phyloP scores from a whole-genome alignment of 1,140 invertebrate genomes.

The Caenorhabditis inopinata region DNA sequence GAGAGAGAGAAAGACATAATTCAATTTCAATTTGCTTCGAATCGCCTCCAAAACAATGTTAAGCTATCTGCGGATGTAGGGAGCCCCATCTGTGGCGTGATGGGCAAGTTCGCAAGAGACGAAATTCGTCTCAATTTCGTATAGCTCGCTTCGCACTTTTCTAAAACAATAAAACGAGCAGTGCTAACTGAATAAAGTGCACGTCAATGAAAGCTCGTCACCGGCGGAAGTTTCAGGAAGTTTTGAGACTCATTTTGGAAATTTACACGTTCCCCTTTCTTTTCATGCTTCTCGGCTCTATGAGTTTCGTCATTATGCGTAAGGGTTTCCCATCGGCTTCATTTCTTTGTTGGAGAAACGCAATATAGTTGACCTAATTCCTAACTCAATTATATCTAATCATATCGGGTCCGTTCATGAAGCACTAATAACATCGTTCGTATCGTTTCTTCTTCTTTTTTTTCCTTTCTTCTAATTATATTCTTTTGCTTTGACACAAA shows the following conservation, averaged over 20 bases:
- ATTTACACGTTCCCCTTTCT: too few species aligned
- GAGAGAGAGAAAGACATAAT: neutral
- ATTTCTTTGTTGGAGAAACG: neutral
- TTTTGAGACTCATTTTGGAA: too few species aligned
- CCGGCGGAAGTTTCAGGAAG: neutral
- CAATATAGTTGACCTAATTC: conserved; percentile 5
- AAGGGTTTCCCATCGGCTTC: too few species aligned
- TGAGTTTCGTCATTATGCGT: too few species aligned
- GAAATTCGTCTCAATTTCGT: conserved; percentile 20
- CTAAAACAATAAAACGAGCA: neutral
- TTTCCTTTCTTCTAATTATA: neutral
- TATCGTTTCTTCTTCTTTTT: neutral
- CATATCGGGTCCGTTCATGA: neutral
- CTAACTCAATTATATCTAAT: conserved; percentile 18
- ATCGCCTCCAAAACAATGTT: conserved; percentile 6
- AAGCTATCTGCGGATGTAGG: neutral
- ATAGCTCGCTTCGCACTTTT: conserved; percentile 18
- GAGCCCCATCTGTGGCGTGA: conserved; percentile 3
- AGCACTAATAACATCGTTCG: neutral
- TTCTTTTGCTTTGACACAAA: neutral
- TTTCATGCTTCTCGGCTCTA: too few species aligned
- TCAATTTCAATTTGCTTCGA: conserved; percentile 28
- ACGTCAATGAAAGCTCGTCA: neutral
- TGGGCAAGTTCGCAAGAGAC: neutral
- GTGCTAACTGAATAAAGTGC: neutral